phyloP scores from a whole-genome alignment of 1,140 invertebrate species.

The Delia radicum region DNA sequence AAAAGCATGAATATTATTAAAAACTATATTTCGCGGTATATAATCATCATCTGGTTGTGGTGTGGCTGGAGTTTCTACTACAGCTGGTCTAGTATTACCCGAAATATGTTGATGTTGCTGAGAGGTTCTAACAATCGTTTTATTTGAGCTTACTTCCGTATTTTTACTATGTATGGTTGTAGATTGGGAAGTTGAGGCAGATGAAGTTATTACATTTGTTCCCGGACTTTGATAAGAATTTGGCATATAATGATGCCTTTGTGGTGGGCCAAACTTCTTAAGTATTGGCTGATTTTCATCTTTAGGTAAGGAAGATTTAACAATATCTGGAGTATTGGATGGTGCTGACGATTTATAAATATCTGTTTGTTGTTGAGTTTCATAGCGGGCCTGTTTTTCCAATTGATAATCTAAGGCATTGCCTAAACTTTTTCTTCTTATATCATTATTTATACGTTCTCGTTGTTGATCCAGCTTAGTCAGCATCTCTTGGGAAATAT shows the following conservation, averaged over 20 bases:
- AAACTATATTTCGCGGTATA: constrained; percentile 52
- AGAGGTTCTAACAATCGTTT: constrained; percentile 13
- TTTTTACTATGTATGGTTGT: constrained; percentile 8
- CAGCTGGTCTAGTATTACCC: constrained; percentile 32
- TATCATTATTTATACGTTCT: constrained; percentile 31
- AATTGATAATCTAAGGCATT: constrained; percentile 33
- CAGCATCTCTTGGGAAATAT: constrained; percentile 2
- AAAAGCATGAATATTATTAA: constrained; percentile 49
- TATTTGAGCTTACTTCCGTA: neutral
- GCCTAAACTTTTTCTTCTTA: constrained; percentile 46
- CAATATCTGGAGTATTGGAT: constrained; percentile 48
- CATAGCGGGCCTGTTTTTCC: constrained; percentile 19
- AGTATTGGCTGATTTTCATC: constrained; percentile 44
- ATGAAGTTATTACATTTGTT: constrained; percentile 26
- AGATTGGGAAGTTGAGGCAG: neutral
- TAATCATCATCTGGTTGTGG: constrained; percentile 45
- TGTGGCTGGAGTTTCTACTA: constrained; percentile 48
- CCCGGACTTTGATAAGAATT: constrained; percentile 50
- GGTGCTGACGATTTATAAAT: constrained; percentile 53
- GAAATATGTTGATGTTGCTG: constrained; percentile 26
- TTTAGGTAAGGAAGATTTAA: constrained; percentile 52
- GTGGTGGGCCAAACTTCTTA: constrained; percentile 52
- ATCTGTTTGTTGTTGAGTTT: constrained; percentile 27
- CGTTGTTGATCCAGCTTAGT: constrained; percentile 2
- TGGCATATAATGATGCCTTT: constrained; percentile 49